phyloP scores from a whole-genome alignment of 2,888 invertebrate species.

The Erpobdella octoculata region DNA sequence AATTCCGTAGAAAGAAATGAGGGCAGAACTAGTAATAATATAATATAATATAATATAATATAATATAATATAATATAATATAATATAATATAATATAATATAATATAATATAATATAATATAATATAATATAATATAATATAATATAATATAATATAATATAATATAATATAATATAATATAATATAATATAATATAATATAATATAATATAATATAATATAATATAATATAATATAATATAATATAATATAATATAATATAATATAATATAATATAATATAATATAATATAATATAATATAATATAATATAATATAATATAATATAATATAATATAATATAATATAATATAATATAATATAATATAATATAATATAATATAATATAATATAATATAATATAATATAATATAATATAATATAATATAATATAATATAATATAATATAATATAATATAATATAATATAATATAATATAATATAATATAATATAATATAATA shows the following conservation, averaged over 20 bases:
- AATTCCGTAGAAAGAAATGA: too few species aligned
- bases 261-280: neutral
- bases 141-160: neutral
- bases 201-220: neutral
- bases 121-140: neutral
- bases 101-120: neutral
- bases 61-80: neutral
- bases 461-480: constrained; percentile 8
- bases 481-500: constrained; percentile 14
- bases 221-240: neutral
- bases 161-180: neutral
- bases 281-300: neutral
- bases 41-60: neutral
- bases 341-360: constrained; percentile 15
- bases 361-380: neutral
- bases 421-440: constrained; percentile 20
- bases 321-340: neutral
- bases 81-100: neutral
- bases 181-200: neutral
- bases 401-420: constrained; percentile 17
- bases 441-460: constrained; percentile 14
- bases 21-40: neutral
- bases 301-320: neutral
- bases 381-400: constrained; percentile 19
- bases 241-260: neutral